Percentiles rank a stretch among this genome's conserved stretches.
These are phyloP conservation scores for Pluvialis apricaria DNA, from an alignment of 2,113 vertebrate species.

Conservation along the genomic window DNA sequence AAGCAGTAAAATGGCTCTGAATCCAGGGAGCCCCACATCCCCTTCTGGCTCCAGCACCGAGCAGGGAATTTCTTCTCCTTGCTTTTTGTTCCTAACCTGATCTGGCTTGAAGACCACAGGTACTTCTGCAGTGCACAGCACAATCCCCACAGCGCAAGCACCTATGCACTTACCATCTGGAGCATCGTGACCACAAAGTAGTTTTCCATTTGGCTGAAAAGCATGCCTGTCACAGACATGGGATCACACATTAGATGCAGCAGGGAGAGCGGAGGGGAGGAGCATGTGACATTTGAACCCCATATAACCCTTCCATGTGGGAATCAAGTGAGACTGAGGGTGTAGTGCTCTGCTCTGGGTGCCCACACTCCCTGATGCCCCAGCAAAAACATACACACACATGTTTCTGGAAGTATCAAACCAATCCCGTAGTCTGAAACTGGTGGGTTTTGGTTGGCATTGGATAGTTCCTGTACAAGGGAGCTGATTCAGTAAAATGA, in stretches of 20 bases:
- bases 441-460: not conserved
- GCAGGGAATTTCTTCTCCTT: not conserved
- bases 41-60: rapidly evolving
- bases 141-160: not conserved
- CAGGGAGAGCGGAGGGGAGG: not conserved
- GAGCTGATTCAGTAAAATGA: not conserved
- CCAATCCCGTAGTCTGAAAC: not conserved
- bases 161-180: not conserved
- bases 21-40: not conserved
- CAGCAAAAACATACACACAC: not conserved
- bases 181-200: not conserved
- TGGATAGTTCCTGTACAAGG: not conserved
- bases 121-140: not conserved
- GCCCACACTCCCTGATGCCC: not conserved
- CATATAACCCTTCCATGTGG: not conserved
- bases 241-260: not conserved
- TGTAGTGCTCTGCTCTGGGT: not conserved
- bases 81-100: not conserved
- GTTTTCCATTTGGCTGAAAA: not conserved
- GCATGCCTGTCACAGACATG: rapidly evolving
- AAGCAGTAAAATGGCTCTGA: not conserved
- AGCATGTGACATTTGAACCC: not conserved
- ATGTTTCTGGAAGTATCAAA: not conserved
- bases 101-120: not conserved
- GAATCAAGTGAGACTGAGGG: not conserved